Base-by-base conservation (phyloP, 2,797 vertebrate species). In the Arnoldichthys spilopterus region DNA sequence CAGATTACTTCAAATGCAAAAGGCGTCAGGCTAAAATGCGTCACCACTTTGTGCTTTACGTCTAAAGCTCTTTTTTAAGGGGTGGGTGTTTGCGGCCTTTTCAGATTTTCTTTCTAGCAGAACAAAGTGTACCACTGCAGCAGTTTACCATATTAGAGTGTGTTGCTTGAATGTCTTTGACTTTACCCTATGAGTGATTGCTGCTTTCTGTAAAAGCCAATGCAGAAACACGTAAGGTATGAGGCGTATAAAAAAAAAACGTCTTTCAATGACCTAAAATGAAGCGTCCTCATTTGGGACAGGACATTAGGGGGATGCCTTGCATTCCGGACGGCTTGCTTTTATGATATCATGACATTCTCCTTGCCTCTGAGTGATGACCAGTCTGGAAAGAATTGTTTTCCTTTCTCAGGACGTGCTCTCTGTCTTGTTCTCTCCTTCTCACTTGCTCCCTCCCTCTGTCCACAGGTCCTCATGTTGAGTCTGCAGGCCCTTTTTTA, bases 401-500 rank as follows among this genome's bases (percentile, higher is more conserved):
- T 92, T 76, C 63, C 89, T 90, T 91, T 89, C 85, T 86, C 78
- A 89, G 94, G 89, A 95, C 87, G 88, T 93, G 91, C 83, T 88
- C 89, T 78, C 82, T 74, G 85, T 85, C 85, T 90, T 89, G 61
- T 34, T 76, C 43, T 61, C 74, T 76, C 69, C 70, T 26, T 34
- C 45, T 22, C 47, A 6, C 40, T 43, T 8, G 1, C 40, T 85
- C 80, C 79, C 85, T 85, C 82, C 91, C 86, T 82, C 85, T 88
- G 86, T 81, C 82, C 59, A 8, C 45, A 22, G 59, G 62, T 66
- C 47, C 49, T 87, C 89, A 86, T 93, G 88, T 90, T 94, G 92
- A 94, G 90, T 91, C 93, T 94, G 89, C 86, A 89, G 90, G 26
- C 56, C 74, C 91, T 93, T 93, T 93, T 89, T 93, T 87, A 92